These are phyloP conservation scores for Sinotaia quadrata DNA, from an alignment of 2,888 invertebrate species.

Conservation along the genomic window DNA sequence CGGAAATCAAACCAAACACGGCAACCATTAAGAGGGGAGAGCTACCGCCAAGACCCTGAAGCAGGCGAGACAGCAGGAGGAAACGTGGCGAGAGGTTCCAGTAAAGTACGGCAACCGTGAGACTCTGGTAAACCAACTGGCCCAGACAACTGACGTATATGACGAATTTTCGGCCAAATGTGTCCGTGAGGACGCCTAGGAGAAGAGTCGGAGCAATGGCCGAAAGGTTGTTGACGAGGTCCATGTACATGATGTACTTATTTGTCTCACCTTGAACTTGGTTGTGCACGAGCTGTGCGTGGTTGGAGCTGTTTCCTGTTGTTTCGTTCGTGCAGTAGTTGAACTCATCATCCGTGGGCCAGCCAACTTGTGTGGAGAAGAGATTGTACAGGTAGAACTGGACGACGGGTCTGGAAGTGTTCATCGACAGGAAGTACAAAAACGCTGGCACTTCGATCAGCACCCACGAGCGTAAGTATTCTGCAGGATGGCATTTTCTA, in stretches of 20 bases:
- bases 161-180: conserved; percentile 14
- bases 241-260: conserved; percentile 15
- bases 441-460: conserved; percentile 3
- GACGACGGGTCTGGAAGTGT: background rate
- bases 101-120: conserved; percentile 29
- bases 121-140: conserved; percentile 18
- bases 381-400: conserved; percentile 15
- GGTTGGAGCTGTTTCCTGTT: too few species aligned
- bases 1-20: conserved; percentile 37
- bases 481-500: too few species aligned
- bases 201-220: conserved; percentile 11
- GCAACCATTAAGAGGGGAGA: conserved; percentile 33
- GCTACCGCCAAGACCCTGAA: conserved; percentile 37
- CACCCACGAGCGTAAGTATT: too few species aligned
- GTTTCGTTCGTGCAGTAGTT: too few species aligned
- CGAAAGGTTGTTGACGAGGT: conserved; percentile 6
- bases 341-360: too few species aligned
- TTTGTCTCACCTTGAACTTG: conserved; percentile 2
- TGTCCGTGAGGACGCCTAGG: conserved; percentile 9
- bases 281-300: too few species aligned
- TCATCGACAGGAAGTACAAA: conserved; percentile 3
- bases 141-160: background rate
- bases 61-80: conserved; percentile 30
- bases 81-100: conserved; percentile 18
- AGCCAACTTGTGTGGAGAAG: background rate